These are phyloP conservation scores for Nephila pilipes DNA, from an alignment of 1,140 invertebrate species.

Conservation along the genomic window DNA sequence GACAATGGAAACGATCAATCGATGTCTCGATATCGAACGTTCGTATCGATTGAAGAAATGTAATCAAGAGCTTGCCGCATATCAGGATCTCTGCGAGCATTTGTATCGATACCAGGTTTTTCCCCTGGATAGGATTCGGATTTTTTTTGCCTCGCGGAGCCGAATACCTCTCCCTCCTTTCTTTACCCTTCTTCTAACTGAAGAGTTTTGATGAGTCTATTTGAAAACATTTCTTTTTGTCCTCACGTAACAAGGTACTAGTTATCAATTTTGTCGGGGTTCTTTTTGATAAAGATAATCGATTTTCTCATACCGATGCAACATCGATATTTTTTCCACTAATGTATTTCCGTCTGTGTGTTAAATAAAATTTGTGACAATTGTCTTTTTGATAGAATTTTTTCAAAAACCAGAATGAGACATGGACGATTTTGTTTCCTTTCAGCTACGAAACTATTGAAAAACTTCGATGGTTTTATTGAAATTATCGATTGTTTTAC, in stretches of 20 bases:
- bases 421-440: background rate
- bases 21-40: constrained; percentile 37
- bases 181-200: background rate
- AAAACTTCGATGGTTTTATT: background rate
- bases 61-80: constrained; percentile 42
- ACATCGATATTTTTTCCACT: constrained; percentile 17
- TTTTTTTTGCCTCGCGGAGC: background rate
- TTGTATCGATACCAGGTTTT: constrained; percentile 21
- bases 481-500: background rate
- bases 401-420: background rate
- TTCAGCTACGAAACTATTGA: background rate
- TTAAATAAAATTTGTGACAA: background rate
- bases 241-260: background rate
- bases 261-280: constrained; percentile 40
- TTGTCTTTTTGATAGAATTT: background rate
- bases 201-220: constrained; percentile 1
- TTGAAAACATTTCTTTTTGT: constrained; percentile 8
- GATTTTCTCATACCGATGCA: constrained; percentile 1
- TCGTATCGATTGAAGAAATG: constrained; percentile 33
- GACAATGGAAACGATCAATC: constrained; percentile 11
- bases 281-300: constrained; percentile 36
- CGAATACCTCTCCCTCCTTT: background rate
- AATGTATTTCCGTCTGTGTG: background rate
- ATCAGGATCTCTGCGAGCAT: background rate
- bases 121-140: background rate